Evolutionary conservation across 2,888 invertebrate species (phyloP).

Genomic region (Scaeva pyrastri): DNA sequence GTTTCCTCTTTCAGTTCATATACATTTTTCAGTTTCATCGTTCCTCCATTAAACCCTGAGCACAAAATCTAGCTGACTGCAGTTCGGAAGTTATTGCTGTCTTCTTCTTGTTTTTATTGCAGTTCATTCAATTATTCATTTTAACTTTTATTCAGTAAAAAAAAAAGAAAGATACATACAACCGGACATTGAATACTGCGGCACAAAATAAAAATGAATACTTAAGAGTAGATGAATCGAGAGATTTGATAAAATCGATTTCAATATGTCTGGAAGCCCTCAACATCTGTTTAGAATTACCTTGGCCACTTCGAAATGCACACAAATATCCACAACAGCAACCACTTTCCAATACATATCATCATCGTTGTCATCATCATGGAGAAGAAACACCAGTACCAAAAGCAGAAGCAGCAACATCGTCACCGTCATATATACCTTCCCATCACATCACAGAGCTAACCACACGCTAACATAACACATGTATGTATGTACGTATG

Average conservation of each 20-base stretch:
- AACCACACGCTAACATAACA: conserved; percentile 10
- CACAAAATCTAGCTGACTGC: too few relatives aligned
- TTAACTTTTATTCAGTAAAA: background rate
- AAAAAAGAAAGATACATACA: too few relatives aligned
- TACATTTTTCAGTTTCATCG: too few relatives aligned
- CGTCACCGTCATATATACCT: conserved; percentile 30
- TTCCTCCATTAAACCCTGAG: too few relatives aligned
- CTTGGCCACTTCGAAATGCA: conserved; percentile 53
- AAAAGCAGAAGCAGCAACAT: conserved; percentile 13
- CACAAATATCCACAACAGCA: conserved; percentile 50
- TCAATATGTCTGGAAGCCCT: conserved; percentile 37
- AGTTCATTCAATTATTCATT: background rate
- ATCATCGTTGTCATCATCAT: conserved; percentile 36
- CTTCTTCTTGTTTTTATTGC: too few relatives aligned
- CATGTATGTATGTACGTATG: background rate
- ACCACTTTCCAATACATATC: conserved; percentile 49
- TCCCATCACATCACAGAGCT: conserved; percentile 11
- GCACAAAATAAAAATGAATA: background rate
- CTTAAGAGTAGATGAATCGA: conserved; percentile 11
- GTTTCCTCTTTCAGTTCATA: too few relatives aligned
- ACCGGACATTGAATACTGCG: background rate
- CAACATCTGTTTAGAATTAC: conserved; percentile 32
- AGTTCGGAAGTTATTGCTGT: background rate
- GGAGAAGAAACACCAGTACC: background rate
- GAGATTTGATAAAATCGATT: conserved; percentile 18